phyloP scores from a whole-genome alignment of 1,140 invertebrate genomes.

The Microplitis mediator region DNA sequence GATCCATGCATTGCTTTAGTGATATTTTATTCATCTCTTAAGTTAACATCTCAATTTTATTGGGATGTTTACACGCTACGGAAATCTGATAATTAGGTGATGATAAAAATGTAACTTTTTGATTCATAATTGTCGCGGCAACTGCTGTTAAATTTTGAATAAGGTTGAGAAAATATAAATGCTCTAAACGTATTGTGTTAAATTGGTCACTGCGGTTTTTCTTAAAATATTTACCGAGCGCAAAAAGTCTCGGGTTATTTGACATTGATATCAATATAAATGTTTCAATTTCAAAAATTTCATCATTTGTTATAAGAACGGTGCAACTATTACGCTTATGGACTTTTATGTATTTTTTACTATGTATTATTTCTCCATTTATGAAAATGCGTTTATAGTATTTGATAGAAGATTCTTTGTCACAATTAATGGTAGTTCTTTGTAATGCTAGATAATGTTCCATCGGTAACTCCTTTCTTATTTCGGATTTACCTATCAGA shows the following conservation, averaged over 20 bases:
- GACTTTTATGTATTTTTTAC: background rate
- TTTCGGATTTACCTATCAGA: constrained; percentile 3
- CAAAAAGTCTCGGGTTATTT: background rate
- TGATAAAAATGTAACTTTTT: background rate
- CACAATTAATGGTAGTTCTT: background rate
- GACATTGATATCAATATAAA: background rate
- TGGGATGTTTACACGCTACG: background rate
- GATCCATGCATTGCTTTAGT: too few species aligned
- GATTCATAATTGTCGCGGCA: background rate
- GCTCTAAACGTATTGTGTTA: background rate
- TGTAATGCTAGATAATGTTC: background rate
- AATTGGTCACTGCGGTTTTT: background rate
- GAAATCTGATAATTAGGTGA: background rate
- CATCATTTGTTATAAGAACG: constrained; percentile 12
- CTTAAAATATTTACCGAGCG: constrained; percentile 10
- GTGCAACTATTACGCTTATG: constrained; percentile 21
- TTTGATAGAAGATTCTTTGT: background rate
- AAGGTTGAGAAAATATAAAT: background rate
- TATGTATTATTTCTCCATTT: constrained; percentile 13
- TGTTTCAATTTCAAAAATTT: constrained; percentile 22
- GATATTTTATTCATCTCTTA: background rate
- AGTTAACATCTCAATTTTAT: background rate
- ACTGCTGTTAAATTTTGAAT: background rate
- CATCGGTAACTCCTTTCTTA: background rate
- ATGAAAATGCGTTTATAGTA: constrained; percentile 12